These are phyloP conservation scores for Ophion slaviceki DNA, from an alignment of 2,888 invertebrate genomes.

Conservation along the genomic window DNA sequence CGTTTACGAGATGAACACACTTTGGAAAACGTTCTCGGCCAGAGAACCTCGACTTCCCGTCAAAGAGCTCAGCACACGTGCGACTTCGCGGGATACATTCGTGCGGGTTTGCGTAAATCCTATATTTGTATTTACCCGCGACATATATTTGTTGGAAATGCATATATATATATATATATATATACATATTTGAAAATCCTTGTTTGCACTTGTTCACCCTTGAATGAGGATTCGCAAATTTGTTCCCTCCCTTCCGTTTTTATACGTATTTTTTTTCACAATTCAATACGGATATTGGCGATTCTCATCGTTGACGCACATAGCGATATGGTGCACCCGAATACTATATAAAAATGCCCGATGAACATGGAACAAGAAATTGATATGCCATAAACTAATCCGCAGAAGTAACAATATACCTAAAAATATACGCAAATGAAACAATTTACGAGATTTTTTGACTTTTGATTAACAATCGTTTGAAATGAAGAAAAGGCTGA, in stretches of 20 bases:
- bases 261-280: neutral
- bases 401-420: neutral
- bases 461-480: neutral
- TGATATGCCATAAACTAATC: neutral
- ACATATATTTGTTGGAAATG: neutral
- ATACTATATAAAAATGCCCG: neutral
- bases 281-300: neutral
- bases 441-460: neutral
- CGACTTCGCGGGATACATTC: too few relatives aligned
- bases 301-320: neutral
- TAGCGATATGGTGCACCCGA: neutral
- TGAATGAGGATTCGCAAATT: conserved; percentile 18
- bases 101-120: too few relatives aligned
- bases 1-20: neutral
- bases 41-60: neutral
- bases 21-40: neutral
- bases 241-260: neutral
- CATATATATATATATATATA: neutral
- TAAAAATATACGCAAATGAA: neutral
- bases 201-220: too few relatives aligned
- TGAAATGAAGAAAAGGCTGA: neutral
- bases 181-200: too few relatives aligned
- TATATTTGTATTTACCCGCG: neutral
- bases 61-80: too few relatives aligned
- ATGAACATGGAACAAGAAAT: neutral